Base-by-base conservation (phyloP, 2,797 vertebrate species). In the Chrysocyon brachyurus region DNA sequence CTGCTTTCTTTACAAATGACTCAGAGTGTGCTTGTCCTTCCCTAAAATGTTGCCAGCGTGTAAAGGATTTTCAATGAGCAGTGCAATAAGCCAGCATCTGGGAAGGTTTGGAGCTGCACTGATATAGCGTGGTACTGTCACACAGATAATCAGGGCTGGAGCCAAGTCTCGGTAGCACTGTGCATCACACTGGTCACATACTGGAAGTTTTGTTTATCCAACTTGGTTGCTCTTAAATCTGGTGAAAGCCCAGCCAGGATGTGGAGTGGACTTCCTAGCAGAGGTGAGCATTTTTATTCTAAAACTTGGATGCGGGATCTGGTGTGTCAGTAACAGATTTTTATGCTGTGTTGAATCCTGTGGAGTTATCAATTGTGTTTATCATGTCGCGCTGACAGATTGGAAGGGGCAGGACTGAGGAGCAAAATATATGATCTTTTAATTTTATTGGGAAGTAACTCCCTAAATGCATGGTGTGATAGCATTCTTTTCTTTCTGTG, bases 51-150 rank as follows among this genome's bases (percentile, higher is more conserved):
- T 99, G 98, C 98, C 98, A 98, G 98, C 98, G 97, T 99, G 98
- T 99, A 98, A 98, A 98, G 99, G 99, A 99, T 99, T 99, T 99
- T 99, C 99, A 99, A 98, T 98, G 98, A 99, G 99, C 98, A 98
- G 84, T 98, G 98, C 98, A 98, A 98, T 98, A 98, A 99, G 98
- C 98, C 98, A 40, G 98, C 98, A 98, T 98, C 98, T 98, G 98
- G 98, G 98, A 98, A 99, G 98, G 98, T 98, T 98, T 95, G 98
- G 98, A 98, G 98, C 98, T 97, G 98, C 97, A 96, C 98, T 98
- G 99, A 96, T 98, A 19, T 97, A 98, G 98, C 98, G 98, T 98
- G 97, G 98, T 95, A 97, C 98, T 98, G 99, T 98, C 98, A 98
- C 98, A 98, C 98, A 98, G 98, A 98, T 98, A 97, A 98, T 97